These are phyloP conservation scores for Rousettus madagascariensis DNA, from an alignment of 2,797 vertebrate genomes.

Conservation along the genomic window DNA sequence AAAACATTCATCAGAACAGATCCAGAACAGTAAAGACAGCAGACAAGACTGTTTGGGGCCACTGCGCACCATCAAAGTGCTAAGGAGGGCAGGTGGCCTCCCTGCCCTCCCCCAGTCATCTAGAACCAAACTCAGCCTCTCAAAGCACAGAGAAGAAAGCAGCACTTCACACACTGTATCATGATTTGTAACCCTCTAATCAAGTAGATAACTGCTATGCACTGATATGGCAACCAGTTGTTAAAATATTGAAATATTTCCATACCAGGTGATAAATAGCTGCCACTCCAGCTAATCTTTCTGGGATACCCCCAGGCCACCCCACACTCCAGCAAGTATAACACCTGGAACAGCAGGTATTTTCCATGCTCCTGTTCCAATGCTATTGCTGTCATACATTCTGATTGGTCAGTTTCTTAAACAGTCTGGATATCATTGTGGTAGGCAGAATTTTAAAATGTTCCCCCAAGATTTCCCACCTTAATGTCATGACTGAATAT, in stretches of 20 bases:
- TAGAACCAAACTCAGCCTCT: background rate
- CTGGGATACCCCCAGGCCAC: background rate
- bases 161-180: background rate
- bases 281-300: background rate
- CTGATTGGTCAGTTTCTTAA: constrained; percentile 1
- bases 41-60: background rate
- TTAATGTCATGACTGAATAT: background rate
- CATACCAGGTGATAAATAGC: background rate
- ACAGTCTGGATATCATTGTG: background rate
- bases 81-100: background rate
- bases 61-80: background rate
- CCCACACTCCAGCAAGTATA: background rate
- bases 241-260: constrained; percentile 42
- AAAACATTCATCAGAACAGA: constrained; percentile 35
- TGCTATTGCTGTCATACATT: background rate
- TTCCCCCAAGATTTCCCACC: background rate
- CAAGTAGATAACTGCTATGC: background rate
- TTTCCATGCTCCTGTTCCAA: background rate
- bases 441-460: background rate
- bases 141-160: background rate
- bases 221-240: background rate
- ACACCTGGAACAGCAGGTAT: background rate
- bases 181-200: background rate
- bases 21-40: background rate
- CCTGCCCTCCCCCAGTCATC: background rate